Conservation (phyloP, 2,113 vertebrate species). For the Eclectus roratus region DNA sequence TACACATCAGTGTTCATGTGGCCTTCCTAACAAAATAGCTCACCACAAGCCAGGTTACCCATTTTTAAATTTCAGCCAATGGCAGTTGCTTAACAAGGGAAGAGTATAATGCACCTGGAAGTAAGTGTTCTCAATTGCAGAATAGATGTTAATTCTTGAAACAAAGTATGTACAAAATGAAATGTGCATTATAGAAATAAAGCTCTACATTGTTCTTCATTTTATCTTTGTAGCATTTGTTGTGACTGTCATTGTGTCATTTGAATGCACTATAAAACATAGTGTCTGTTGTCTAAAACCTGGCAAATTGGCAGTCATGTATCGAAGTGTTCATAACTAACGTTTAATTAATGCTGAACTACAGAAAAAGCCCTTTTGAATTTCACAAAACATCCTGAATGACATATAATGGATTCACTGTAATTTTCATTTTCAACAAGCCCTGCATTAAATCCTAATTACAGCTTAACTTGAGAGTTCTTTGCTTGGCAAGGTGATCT, state of each 20-base stretch:
- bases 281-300: background rate
- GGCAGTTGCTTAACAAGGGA: background rate
- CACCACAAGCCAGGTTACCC: background rate
- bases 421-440: background rate
- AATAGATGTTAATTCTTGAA: background rate
- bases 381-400: background rate
- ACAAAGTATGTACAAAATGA: background rate
- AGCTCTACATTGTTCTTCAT: background rate
- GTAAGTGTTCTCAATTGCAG: background rate
- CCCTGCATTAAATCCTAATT: background rate
- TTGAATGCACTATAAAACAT: background rate
- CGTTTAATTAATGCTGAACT: background rate
- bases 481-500: background rate
- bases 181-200: background rate
- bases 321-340: background rate
- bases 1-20: background rate
- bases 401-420: background rate
- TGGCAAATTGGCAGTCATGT: background rate
- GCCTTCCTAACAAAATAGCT: background rate
- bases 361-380: background rate
- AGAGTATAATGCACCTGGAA: background rate
- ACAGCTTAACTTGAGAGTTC: background rate
- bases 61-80: background rate
- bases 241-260: background rate
- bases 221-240: background rate